Base-by-base conservation (phyloP, 2,113 vertebrate species). In the Puma concolor region DNA sequence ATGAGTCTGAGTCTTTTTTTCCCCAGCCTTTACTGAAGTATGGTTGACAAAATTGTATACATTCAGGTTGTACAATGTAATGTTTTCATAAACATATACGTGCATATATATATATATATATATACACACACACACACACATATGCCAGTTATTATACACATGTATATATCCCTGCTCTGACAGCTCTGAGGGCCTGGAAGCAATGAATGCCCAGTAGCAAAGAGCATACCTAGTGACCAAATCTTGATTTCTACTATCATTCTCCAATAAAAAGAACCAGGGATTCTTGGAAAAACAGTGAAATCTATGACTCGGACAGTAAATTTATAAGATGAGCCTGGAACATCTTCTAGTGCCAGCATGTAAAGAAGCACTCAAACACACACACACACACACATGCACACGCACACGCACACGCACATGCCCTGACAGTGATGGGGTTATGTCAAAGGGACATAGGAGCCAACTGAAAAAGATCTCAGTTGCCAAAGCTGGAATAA, bases 51-150 rank as follows among this genome's bases (percentile, higher is more conserved):
- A 80, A 71, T 27, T 67, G 19, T 60, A 50, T 19, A 79, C 14
- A 50, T 52, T 91, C 48, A 86, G 33, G 52, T 52, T 63, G 33
- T 60, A 86, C 33, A 79, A 74, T 0, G 0, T 50, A 33, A 69
- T 67, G 8, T 77, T 91, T 86, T 85, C 25, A 67, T 67, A 44
- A 83, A 33, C 7, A 33, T 52, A 54, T n/a, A 31, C 25, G 1
- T 44, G 44, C 44, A 44, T 8, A 44, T 7, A 44, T 44, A 41
- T 41, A 44, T 7, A 44, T 5, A 41, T 41, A 41, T 7, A 41
- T 7, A 7, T 6, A 41, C 7, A 52, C 14, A 14, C 4, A 5
- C 1, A 41, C 0, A 38, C 31, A 60, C 31, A 33, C 4, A 29
- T 25, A 12, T 38, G 14, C 2, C 17, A 89, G 16, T 72, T 92